A percentile compares a stretch with the other conserved stretches of the same genome.
Evolutionary conservation across 2,797 vertebrate genomes (phyloP).

Genomic region (Phrynocephalus vlangalii): DNA sequence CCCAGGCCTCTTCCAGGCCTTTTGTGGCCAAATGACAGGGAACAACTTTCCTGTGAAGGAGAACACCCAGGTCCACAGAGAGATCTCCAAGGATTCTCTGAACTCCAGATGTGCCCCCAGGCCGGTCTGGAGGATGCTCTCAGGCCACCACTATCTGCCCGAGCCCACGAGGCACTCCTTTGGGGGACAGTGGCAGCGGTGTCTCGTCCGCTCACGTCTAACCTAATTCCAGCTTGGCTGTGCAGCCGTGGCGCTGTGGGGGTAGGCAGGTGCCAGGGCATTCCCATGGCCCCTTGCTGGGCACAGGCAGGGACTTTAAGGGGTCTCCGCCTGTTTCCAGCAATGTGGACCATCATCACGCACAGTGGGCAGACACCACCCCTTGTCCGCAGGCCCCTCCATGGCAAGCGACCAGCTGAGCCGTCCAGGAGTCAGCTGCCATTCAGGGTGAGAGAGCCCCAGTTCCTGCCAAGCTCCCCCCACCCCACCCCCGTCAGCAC

Average conservation of each 20-base stretch:
- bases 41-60: too few species aligned
- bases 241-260: background rate
- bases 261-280: background rate
- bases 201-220: slow-evolving; percentile 24
- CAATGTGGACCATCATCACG: background rate
- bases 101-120: too few species aligned
- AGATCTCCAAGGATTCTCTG: too few species aligned
- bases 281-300: background rate
- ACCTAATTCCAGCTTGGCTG: slow-evolving; percentile 63
- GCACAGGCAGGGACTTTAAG: too few species aligned
- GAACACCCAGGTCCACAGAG: too few species aligned
- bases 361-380: background rate
- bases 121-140: too few species aligned
- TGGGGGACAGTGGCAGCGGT: background rate
- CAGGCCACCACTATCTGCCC: slow-evolving; percentile 6
- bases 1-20: too few species aligned
- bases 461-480: too few species aligned
- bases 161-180: slow-evolving; percentile 39
- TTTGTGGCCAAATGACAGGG: too few species aligned
- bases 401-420: background rate
- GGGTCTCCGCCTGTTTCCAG: background rate
- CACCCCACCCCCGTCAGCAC: too few species aligned
- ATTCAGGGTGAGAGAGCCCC: too few species aligned
- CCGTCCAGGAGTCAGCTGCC: too few species aligned
- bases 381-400: background rate